phyloP scores from a whole-genome alignment of 2,113 vertebrate species.

The Daboia siamensis region DNA sequence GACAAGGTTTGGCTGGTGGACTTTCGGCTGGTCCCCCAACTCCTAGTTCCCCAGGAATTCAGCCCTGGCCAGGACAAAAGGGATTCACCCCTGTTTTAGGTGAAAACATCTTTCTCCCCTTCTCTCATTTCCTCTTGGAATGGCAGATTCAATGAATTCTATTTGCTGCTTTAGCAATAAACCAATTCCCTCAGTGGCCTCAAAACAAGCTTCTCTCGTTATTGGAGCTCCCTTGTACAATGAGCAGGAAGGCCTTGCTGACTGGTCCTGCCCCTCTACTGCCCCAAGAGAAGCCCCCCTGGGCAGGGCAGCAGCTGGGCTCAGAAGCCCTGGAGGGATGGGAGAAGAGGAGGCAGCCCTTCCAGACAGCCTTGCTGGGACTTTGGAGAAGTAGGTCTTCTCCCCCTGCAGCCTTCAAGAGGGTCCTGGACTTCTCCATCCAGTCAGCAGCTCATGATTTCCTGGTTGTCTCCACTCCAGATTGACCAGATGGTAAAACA shows the following conservation, averaged over 20 bases:
- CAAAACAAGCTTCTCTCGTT: constrained; percentile 70
- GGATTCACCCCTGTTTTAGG: constrained; percentile 48
- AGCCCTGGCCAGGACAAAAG: constrained; percentile 31
- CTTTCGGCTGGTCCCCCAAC: not conserved
- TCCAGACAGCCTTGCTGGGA: not conserved
- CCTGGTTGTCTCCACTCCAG: not conserved
- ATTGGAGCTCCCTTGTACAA: constrained; percentile 57
- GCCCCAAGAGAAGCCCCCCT: not conserved
- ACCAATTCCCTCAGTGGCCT: constrained; percentile 67
- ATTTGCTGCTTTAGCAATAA: constrained; percentile 75
- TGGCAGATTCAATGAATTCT: constrained; percentile 72
- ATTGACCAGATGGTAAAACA: not conserved
- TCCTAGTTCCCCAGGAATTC: not conserved
- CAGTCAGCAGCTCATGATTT: not conserved
- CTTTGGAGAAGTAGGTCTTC: not conserved
- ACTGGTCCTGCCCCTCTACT: constrained; percentile 27
- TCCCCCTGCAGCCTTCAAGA: not conserved
- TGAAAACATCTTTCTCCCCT: not conserved
- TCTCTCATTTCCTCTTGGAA: constrained; percentile 10
- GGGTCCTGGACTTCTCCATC: not conserved
- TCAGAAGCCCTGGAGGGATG: not conserved
- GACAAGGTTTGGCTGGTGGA: not conserved
- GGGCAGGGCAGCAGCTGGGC: not conserved
- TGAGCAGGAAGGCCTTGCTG: constrained; percentile 37
- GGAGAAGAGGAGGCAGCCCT: not conserved